phyloP scores from a whole-genome alignment of 2,797 vertebrate species.

The Setipinna tenuifilis region DNA sequence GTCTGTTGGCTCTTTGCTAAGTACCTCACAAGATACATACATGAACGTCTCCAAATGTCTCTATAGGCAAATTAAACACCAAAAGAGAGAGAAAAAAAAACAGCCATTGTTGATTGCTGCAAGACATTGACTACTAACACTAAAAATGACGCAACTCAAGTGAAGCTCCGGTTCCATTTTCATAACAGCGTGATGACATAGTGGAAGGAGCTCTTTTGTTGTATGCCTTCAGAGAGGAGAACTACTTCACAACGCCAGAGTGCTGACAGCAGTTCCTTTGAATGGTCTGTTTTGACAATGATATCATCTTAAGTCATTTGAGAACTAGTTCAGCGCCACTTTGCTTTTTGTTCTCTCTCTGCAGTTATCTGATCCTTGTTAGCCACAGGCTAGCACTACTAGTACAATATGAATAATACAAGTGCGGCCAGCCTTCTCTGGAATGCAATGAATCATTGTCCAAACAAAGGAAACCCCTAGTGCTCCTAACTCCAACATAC shows the following conservation, averaged over 20 bases:
- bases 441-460: conserved; percentile 18
- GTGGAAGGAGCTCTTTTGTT: background rate
- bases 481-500: background rate
- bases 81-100: background rate
- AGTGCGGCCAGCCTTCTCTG: background rate
- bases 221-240: background rate
- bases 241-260: background rate
- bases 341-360: background rate
- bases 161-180: conserved; percentile 16
- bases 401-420: background rate
- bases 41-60: background rate
- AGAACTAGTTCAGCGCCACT: conserved; percentile 2
- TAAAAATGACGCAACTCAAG: conserved; percentile 1
- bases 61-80: too few relatives aligned
- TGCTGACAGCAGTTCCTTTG: background rate
- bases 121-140: background rate
- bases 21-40: too few relatives aligned
- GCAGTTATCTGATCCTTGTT: conserved; percentile 9
- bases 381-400: background rate
- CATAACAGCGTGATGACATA: conserved; percentile 14
- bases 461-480: background rate
- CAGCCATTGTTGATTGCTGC: background rate
- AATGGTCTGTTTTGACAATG: conserved; percentile 18
- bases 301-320: conserved; percentile 26
- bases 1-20: background rate